Base-by-base conservation (phyloP, 2,888 invertebrate species). In the Ischnura elegans region DNA sequence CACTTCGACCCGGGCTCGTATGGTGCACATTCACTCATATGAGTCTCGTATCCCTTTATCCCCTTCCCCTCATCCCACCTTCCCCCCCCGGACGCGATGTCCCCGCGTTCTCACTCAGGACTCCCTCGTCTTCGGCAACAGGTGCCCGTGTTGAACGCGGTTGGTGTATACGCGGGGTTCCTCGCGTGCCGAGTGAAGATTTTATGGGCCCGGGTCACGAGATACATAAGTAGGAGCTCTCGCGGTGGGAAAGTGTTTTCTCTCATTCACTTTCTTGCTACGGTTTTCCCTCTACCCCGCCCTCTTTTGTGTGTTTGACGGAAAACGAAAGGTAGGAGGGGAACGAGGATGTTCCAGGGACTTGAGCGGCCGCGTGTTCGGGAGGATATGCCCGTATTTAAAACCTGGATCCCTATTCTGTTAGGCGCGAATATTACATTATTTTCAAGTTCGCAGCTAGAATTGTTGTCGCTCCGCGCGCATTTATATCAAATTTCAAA, bases 141-240 rank as follows among this genome's bases (percentile, higher is more conserved):
- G 90, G 90, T 90, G 90, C 90, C 87, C n/a, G 47, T 47, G 51
- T 51, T n/a, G n/a, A n/a, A n/a, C n/a, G n/a, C n/a, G n/a, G 51
- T 51, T 19, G 13, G 47, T 87, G 87, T 61, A 66, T 43, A 43
- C 66, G 51, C 55, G 43, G 43, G 55, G 87, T 16, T 51, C 61
- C 29, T 90, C 61, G 90, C 90, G 90, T 90, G 90, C 43, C 55
- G 90, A 66, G 90, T 45, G 90, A n/a, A 42, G 43, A 43, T 61
- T 55, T 90, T 90, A 90, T 90, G 90, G 90, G 90, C 43, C 55
- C 42, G 42, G 43, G 90, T 90, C 90, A 90, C 90, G 61, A 61
- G 42, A 90, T 51, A 51, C 13, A 47, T 47, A 47, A 8, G 47
- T 47, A 47, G 8, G 47, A 43, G 55, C 76, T 21, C 90, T 55